Base-by-base conservation (phyloP, 2,888 invertebrate species). In the Bellardia bayeri region DNA sequence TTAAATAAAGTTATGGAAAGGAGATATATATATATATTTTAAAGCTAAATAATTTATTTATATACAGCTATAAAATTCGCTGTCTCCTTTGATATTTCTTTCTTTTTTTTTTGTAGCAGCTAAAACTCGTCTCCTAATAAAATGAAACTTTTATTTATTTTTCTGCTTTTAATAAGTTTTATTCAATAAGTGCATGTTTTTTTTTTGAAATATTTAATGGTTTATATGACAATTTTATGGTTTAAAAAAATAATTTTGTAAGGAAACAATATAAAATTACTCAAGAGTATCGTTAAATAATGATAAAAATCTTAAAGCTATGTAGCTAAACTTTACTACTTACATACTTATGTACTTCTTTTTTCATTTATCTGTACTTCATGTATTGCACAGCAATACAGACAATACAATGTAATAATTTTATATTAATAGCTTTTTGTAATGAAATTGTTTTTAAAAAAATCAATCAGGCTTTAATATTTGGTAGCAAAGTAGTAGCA, bases 131-230 rank as follows among this genome's bases (percentile, higher is more conserved):
- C 30, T 63, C 58, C n/a, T 54, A 54, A 54, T 16, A 58, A 58
- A 56, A 56, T 33, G 33, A n/a, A 33, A 14, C 33, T n/a, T 61
- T 61, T 33, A 1, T 13, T 13, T 58, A n/a, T n/a, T 16, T 16
- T 40, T 9, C 16, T 11, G n/a, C n/a, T 64, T 42, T 63, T 76
- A 63, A 37, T 64, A 63, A 49, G 63, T 14, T 64, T 23, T 76
- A 64, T 76, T 76, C 49, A 76, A 63, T 51, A 76, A 45, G 45
- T 45, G 13, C 23, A 23, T 23, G 23, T 23, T 23, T 23, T 9
- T 7, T 13, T 11, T 76, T 16, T 51, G 37, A 49, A 76, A 16
- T 64, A 63, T 75, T 61, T 63, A 63, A 76, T 76, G 75, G 63
- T 63, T 71, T 71, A 33, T 58, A 54, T 54, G 51, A n/a, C n/a